Evolutionary conservation across 2,797 vertebrate genomes (phyloP).

Genomic region (Ceryle rudis): DNA sequence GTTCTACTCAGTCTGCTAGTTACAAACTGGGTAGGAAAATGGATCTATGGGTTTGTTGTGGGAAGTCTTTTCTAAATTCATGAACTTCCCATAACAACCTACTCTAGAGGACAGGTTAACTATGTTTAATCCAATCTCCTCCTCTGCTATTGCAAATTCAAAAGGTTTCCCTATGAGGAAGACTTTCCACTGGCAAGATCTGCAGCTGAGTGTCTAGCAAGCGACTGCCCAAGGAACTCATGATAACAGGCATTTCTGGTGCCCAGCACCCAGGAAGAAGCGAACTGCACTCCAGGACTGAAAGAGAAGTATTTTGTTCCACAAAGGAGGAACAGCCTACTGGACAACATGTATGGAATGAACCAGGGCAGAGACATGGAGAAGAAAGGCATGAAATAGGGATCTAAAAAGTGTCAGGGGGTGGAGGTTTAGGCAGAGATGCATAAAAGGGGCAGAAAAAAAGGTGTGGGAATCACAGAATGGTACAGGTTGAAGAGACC

Average conservation of each 20-base stretch:
- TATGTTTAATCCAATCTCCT: slow-evolving; percentile 37
- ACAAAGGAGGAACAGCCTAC: background rate
- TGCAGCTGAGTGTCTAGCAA: background rate
- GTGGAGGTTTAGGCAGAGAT: background rate
- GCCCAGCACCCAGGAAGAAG: background rate
- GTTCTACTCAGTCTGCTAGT: background rate
- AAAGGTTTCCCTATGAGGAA: background rate
- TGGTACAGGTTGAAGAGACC: too few species aligned
- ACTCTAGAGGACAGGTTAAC: slow-evolving; percentile 5
- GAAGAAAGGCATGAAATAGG: background rate
- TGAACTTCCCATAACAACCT: slow-evolving; percentile 24
- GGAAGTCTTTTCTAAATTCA: slow-evolving; percentile 42
- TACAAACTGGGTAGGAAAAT: slow-evolving; percentile 27
- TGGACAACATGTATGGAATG: background rate
- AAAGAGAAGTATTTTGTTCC: background rate
- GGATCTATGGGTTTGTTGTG: slow-evolving; percentile 24
- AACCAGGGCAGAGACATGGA: background rate
- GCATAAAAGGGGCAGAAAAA: background rate
- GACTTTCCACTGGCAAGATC: slow-evolving; percentile 32
- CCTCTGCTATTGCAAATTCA: slow-evolving; percentile 3
- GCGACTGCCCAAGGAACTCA: background rate
- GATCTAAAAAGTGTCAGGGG: background rate
- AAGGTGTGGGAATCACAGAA: background rate
- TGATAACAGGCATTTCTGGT: background rate
- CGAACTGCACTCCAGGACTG: background rate